Percentiles rank a stretch among this genome's conserved stretches.
phyloP scores from a whole-genome alignment of 1,140 invertebrate species.

The Drosophila lacteicornis region DNA sequence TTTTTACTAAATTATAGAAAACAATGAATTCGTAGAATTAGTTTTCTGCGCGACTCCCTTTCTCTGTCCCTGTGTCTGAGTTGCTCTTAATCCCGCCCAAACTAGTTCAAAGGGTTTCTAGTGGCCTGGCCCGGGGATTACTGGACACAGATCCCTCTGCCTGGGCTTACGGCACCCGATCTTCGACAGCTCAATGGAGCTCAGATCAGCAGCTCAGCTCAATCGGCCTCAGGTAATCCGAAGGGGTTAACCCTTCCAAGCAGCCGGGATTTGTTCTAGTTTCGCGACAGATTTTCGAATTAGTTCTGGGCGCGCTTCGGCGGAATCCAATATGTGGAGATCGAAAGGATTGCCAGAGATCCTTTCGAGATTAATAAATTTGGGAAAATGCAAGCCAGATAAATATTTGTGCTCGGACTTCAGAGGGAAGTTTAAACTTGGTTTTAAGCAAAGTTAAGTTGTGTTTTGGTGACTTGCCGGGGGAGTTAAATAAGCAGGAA shows the following conservation, averaged over 20 bases:
- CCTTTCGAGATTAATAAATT: conserved; percentile 35
- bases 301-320: conserved; percentile 57
- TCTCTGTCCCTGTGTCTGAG: not conserved
- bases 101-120: conserved; percentile 48
- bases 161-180: conserved; percentile 58
- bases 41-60: conserved; percentile 12
- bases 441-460: conserved; percentile 25
- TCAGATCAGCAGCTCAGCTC: conserved; percentile 40
- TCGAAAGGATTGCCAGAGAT: conserved; percentile 1
- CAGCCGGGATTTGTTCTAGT: conserved; percentile 49
- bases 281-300: conserved; percentile 68
- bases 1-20: not conserved
- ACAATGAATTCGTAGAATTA: conserved; percentile 35
- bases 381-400: not conserved
- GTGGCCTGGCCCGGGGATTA: conserved; percentile 50
- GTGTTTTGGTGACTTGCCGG: conserved; percentile 29
- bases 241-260: conserved; percentile 65
- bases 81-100: conserved; percentile 51
- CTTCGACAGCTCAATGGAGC: conserved; percentile 78
- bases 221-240: conserved; percentile 66
- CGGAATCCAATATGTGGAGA: conserved; percentile 49
- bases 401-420: conserved; percentile 26
- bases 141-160: conserved; percentile 47
- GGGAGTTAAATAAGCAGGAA: not conserved
- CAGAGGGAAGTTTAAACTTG: conserved; percentile 6